Conservation (phyloP, 2,797 vertebrate genomes). For the Anguilla marmorata region DNA sequence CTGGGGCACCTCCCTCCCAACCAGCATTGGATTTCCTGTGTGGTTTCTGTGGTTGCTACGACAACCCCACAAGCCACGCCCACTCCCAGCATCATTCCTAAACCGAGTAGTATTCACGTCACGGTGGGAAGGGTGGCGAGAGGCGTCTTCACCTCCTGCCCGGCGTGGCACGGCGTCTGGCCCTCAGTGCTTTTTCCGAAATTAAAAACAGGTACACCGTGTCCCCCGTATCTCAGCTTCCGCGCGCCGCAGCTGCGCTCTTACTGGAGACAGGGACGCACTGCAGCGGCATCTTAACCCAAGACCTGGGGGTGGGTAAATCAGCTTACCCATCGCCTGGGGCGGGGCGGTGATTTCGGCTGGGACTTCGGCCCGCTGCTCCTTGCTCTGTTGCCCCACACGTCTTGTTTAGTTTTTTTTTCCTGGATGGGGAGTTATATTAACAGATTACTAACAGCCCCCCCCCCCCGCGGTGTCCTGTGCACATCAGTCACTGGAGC, state of each 20-base stretch:
- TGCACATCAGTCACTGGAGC: not conserved
- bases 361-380: not conserved
- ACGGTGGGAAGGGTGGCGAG: not conserved
- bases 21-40: not conserved
- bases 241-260: not conserved
- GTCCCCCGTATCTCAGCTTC: not conserved
- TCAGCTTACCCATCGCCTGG: slow-evolving; percentile 21
- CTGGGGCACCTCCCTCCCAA: not conserved
- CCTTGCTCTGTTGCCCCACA: not conserved
- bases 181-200: not conserved
- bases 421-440: not conserved
- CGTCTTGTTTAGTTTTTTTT: too few species aligned
- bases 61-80: not conserved
- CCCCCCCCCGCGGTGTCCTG: too few species aligned
- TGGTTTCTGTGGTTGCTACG: not conserved
- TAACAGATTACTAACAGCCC: not conserved
- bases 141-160: not conserved
- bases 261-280: not conserved
- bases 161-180: not conserved
- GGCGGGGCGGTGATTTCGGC: slow-evolving; percentile 13
- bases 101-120: too few species aligned
- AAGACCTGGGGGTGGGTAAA: slow-evolving; percentile 25
- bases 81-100: not conserved
- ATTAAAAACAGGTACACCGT: not conserved
- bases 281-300: slow-evolving; percentile 1